Evolutionary conservation across 2,888 invertebrate species (phyloP).

Genomic region (Mythimna impura): DNA sequence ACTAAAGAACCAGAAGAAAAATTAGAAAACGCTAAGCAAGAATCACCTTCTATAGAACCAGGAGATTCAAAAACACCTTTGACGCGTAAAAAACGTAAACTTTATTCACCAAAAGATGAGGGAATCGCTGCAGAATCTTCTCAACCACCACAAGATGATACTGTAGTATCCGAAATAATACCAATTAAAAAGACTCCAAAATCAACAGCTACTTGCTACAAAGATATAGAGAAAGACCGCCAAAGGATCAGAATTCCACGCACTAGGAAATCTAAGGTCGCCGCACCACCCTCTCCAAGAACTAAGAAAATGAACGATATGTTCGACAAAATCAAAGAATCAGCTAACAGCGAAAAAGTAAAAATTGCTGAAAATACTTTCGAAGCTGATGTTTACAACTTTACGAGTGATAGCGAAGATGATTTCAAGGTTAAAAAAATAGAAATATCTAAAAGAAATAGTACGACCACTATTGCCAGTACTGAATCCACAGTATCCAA

Average conservation of each 20-base stretch:
- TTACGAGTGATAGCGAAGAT: slow-evolving; percentile 83
- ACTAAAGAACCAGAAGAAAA: slow-evolving; percentile 13
- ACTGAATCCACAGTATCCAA: slow-evolving; percentile 63
- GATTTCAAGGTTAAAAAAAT: slow-evolving; percentile 76
- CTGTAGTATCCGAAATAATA: slow-evolving; percentile 52
- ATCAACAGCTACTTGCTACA: slow-evolving; percentile 75
- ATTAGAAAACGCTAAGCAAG: slow-evolving; percentile 15
- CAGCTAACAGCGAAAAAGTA: slow-evolving; percentile 70
- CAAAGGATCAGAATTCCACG: slow-evolving; percentile 70
- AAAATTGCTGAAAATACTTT: slow-evolving; percentile 68
- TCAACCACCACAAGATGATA: slow-evolving; percentile 50
- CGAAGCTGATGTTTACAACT: slow-evolving; percentile 77
- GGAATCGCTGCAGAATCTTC: slow-evolving; percentile 52
- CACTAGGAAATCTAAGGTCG: slow-evolving; percentile 60
- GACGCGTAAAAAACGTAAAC: slow-evolving; percentile 78
- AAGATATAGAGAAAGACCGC: slow-evolving; percentile 79
- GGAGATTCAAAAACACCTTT: slow-evolving; percentile 48
- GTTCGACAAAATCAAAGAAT: slow-evolving; percentile 79
- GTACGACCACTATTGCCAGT: slow-evolving; percentile 66
- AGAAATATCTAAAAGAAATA: slow-evolving; percentile 66
- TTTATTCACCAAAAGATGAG: slow-evolving; percentile 83
- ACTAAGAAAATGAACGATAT: slow-evolving; percentile 74
- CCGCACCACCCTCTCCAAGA: slow-evolving; percentile 71
- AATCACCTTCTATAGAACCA: slow-evolving; percentile 14
- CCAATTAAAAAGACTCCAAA: slow-evolving; percentile 67